phyloP scores from a whole-genome alignment of 2,888 invertebrate species.

The Tethea ocularis region DNA sequence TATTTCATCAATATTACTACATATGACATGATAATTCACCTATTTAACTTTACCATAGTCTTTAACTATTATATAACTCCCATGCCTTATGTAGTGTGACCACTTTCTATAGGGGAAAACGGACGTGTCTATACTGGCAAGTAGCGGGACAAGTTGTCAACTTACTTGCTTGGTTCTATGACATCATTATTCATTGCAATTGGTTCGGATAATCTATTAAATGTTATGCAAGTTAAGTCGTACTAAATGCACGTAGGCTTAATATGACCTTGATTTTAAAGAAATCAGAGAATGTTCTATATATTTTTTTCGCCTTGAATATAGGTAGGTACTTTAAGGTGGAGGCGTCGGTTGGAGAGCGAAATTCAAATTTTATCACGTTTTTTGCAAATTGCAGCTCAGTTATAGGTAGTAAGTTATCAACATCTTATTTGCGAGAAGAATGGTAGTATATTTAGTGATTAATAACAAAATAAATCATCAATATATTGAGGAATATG shows the following conservation, averaged over 20 bases:
- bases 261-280: too few relatives aligned
- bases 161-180: slow-evolving; percentile 5
- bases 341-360: too few relatives aligned
- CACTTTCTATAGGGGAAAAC: slow-evolving; percentile 50
- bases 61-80: not conserved
- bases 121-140: slow-evolving; percentile 26
- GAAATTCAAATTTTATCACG: too few relatives aligned
- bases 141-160: not conserved
- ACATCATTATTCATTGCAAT: slow-evolving; percentile 8
- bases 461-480: too few relatives aligned
- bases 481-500: too few relatives aligned
- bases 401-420: too few relatives aligned
- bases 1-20: not conserved
- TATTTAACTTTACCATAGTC: not conserved
- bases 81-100: slow-evolving; percentile 10
- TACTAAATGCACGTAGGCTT: not conserved
- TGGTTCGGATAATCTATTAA: not conserved
- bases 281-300: too few relatives aligned
- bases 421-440: too few relatives aligned
- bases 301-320: too few relatives aligned
- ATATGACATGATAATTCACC: not conserved
- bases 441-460: too few relatives aligned
- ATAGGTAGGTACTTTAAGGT: too few relatives aligned
- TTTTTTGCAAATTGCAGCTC: too few relatives aligned
- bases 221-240: not conserved